These are phyloP conservation scores for Nomada goodeniana DNA, from an alignment of 2,888 invertebrate genomes.

Conservation along the genomic window DNA sequence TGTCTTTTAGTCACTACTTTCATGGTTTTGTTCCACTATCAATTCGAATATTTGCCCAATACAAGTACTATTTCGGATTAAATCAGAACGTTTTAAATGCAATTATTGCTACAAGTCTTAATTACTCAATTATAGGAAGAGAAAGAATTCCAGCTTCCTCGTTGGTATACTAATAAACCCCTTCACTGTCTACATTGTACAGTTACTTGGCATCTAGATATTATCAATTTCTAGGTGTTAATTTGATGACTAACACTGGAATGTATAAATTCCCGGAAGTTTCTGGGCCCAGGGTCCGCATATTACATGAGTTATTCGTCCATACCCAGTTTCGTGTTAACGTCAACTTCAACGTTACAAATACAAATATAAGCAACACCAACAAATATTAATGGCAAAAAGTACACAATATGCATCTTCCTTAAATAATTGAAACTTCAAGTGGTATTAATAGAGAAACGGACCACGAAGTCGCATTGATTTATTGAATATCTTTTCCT, in stretches of 20 bases:
- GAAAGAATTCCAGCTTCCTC: background rate
- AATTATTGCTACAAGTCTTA: background rate
- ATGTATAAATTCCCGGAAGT: background rate
- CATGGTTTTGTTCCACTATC: background rate
- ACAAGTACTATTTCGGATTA: background rate
- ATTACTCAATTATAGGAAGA: background rate
- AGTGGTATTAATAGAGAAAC: too few species aligned
- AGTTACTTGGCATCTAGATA: background rate
- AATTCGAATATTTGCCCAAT: background rate
- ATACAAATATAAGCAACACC: too few species aligned
- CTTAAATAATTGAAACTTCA: too few species aligned
- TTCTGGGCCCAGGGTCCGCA: too few species aligned
- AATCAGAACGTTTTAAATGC: background rate
- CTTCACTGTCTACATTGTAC: background rate
- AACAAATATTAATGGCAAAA: too few species aligned
- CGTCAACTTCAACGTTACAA: too few species aligned
- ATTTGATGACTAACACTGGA: background rate
- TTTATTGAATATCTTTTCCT: too few species aligned
- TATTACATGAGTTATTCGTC: background rate
- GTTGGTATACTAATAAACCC: too few species aligned
- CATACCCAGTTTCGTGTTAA: too few species aligned
- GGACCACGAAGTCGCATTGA: too few species aligned
- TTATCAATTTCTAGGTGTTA: background rate
- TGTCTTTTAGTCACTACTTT: background rate
- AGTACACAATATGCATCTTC: too few species aligned